Base-by-base conservation (phyloP, 2,888 invertebrate species). In the Lutraria lutraria region DNA sequence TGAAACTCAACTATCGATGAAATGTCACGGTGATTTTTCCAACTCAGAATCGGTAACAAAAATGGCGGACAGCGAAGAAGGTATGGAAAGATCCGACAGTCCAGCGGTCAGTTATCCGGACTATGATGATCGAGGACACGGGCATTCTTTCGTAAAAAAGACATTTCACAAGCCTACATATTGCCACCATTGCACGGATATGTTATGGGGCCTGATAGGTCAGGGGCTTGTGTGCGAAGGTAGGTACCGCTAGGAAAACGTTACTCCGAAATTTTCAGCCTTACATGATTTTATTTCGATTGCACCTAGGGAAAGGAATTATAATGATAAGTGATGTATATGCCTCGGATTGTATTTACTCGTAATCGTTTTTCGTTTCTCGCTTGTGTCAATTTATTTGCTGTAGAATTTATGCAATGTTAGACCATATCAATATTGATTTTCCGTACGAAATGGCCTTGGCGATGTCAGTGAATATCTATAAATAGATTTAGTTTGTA, bases 181-280 rank as follows among this genome's bases (percentile, higher is more conserved):
- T 98, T 99, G 99, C 98, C 99, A 99, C 97, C 99, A 99, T 97
- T 99, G 99, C 98, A 99, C 99, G 97, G 99, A 99, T 97, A 98
- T 99, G 98, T 98, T 99, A 97, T 99, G 99, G 99, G 99, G 99
- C 97, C 98, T 99, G 97, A 99, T 99, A 97, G 99, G 99, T 97
- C 99, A 99, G 97, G 99, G 99, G 97, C 99, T 98, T 98, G 98
- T 99, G 97, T 99, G 99, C 98, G 99, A 99, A 98, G 99, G 99
- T 99, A 97, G 97, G 97, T 25, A 79, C 29, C 8, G 31, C 29
- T 79, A 10, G 21, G 63, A 63, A 25, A n/a, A n/a, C n/a, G 31
- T 16, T 19, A 16, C 34, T 19, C 16, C 4, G 76, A 16, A 76
- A 34, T 31, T 31, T 76, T 31, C 25, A 16, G 19, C 31, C 56